Conservation (phyloP, 2,113 vertebrate genomes). For the Heloderma charlesbogerti region DNA sequence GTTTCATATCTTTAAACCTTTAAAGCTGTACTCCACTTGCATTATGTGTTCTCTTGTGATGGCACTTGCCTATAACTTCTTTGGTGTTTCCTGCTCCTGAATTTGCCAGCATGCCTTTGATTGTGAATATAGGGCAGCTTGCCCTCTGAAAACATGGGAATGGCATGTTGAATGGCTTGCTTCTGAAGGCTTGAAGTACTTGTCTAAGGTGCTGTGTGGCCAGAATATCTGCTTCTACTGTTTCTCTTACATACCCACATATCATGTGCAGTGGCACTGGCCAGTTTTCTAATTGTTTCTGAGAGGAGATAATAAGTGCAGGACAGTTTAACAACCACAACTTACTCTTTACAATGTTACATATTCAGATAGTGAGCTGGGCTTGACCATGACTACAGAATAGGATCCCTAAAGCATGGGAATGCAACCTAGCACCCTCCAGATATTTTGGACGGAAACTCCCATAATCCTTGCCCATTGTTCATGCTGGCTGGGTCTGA, state of each 20-base stretch:
- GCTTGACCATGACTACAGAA: background rate
- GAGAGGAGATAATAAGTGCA: background rate
- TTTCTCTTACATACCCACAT: background rate
- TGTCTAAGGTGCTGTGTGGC: background rate
- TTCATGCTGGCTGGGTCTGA: background rate
- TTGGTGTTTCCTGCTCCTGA: background rate
- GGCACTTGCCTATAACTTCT: background rate
- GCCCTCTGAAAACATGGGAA: background rate
- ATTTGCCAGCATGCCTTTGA: background rate
- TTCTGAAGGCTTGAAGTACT: background rate
- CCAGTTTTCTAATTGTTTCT: background rate
- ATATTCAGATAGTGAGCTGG: background rate
- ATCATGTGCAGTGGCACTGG: background rate
- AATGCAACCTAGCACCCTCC: background rate
- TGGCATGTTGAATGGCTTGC: too few species aligned
- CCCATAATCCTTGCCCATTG: background rate
- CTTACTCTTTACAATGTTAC: background rate
- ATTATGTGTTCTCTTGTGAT: background rate
- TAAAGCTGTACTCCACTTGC: background rate
- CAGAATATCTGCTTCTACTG: background rate
- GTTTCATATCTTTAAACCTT: background rate
- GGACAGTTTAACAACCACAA: background rate
- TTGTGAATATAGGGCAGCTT: background rate
- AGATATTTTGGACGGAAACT: background rate
- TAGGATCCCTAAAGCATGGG: background rate